These are phyloP conservation scores for Zootoca vivipara DNA, from an alignment of 2,113 vertebrate species.

Conservation along the genomic window DNA sequence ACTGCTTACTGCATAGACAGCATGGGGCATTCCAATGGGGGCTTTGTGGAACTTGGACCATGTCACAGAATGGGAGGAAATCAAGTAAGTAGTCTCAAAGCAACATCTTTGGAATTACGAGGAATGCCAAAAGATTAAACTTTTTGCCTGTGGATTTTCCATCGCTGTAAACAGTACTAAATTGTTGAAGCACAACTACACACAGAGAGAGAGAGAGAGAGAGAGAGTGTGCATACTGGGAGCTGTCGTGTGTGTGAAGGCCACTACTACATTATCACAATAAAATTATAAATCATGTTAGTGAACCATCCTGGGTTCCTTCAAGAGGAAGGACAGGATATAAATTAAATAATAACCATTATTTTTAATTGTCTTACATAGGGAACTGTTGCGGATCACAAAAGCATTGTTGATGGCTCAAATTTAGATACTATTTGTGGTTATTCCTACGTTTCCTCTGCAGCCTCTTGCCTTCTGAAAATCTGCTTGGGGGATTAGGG, in stretches of 20 bases:
- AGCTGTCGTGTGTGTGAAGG: neutral
- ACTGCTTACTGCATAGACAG: conserved; percentile 96
- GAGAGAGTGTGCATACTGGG: neutral
- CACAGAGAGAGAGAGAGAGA: neutral
- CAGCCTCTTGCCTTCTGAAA: too few species aligned
- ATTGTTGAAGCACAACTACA: neutral
- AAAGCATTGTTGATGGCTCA: too few species aligned
- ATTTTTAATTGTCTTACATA: neutral
- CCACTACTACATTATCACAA: neutral
- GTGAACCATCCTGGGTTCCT: neutral
- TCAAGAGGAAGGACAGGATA: too few species aligned
- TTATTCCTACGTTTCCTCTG: too few species aligned
- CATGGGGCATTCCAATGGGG: conserved; percentile 96
- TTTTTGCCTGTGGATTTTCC: neutral
- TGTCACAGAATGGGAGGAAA: conserved; percentile 99
- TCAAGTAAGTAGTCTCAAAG: conserved; percentile 81
- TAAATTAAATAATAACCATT: too few species aligned
- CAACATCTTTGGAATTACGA: neutral
- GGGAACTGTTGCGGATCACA: neutral
- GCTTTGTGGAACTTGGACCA: conserved; percentile 89
- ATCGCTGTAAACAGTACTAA: neutral
- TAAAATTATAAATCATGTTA: neutral
- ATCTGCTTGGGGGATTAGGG: too few species aligned
- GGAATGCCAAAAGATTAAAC: neutral
- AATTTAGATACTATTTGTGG: too few species aligned